Evolutionary conservation across 1,140 invertebrate species (phyloP).

Genomic region (Nomia melanderi): DNA sequence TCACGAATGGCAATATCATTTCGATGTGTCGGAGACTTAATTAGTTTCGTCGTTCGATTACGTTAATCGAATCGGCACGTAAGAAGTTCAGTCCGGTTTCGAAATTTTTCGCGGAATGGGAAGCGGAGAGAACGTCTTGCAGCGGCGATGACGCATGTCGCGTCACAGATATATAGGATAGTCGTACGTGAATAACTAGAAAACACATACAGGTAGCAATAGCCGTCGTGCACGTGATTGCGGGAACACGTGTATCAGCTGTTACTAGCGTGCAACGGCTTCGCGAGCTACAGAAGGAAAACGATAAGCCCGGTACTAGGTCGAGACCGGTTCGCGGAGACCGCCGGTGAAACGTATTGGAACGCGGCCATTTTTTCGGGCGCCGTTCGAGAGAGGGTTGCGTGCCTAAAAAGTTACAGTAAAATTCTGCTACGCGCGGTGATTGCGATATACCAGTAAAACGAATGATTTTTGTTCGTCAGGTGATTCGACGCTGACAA

Average conservation of each 20-base stretch:
- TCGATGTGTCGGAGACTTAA: too few species aligned
- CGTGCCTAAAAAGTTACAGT: neutral
- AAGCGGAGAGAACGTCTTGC: neutral
- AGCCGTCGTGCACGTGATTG: conserved; percentile 25
- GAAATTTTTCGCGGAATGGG: neutral
- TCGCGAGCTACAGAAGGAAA: neutral
- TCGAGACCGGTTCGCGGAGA: neutral
- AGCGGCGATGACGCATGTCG: conserved; percentile 31
- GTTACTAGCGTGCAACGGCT: neutral
- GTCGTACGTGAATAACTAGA: neutral
- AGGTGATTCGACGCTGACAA: neutral
- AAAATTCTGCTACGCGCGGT: neutral
- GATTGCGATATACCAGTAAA: neutral
- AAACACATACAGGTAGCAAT: conserved; percentile 17
- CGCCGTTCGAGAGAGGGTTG: neutral
- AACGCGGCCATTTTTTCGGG: too few species aligned
- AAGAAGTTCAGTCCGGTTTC: neutral
- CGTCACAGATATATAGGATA: neutral
- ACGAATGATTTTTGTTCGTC: neutral
- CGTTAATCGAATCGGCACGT: neutral
- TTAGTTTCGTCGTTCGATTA: too few species aligned
- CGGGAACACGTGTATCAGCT: conserved; percentile 26
- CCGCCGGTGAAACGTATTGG: conserved; percentile 11
- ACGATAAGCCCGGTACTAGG: neutral
- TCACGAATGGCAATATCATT: too few species aligned